Conservation (phyloP, 2,888 invertebrate genomes). For the Deroplatys truncata region DNA sequence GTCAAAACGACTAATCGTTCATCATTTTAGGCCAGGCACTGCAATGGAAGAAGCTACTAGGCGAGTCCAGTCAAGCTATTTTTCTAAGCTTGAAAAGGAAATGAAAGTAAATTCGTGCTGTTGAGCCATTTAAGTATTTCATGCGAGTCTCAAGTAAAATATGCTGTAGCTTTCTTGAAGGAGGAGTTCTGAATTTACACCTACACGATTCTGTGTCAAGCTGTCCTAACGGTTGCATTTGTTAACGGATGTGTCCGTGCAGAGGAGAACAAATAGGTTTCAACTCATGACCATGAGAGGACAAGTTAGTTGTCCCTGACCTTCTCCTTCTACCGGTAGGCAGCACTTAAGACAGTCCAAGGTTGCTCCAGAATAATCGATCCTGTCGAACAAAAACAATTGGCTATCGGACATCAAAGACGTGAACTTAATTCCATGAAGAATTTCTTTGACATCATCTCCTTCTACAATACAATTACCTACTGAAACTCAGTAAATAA, state of each 20-base stretch:
- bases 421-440: not conserved
- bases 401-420: not conserved
- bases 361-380: not conserved
- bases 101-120: too few species aligned
- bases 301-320: not conserved
- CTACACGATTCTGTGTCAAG: not conserved
- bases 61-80: too few species aligned
- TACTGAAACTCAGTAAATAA: too few species aligned
- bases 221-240: not conserved
- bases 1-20: not conserved
- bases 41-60: not conserved
- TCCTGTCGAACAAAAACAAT: not conserved
- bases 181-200: not conserved
- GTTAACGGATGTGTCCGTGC: not conserved
- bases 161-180: too few species aligned
- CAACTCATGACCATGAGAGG: not conserved
- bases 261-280: not conserved
- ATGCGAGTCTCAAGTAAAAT: too few species aligned
- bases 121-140: not conserved
- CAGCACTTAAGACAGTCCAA: not conserved
- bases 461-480: too few species aligned
- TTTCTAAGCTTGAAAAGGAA: too few species aligned
- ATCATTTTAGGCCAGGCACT: not conserved
- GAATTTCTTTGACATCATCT: too few species aligned
- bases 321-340: not conserved